A percentile compares a stretch with the other conserved stretches of the same genome.
Evolutionary conservation across 2,888 invertebrate species (phyloP).

Genomic region (Chloroclystis v-ata): DNA sequence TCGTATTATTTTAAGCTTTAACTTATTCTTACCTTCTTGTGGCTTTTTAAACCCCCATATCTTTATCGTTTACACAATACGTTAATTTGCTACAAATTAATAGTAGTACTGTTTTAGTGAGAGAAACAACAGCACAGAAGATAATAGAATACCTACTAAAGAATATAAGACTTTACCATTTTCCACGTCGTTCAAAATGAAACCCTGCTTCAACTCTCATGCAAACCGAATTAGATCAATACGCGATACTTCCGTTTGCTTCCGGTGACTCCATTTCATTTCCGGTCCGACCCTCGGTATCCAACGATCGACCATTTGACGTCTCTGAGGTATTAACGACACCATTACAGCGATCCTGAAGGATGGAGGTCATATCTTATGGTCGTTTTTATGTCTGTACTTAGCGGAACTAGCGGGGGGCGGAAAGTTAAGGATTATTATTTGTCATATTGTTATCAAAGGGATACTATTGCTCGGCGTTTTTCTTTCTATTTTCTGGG

Average conservation of each 20-base stretch:
- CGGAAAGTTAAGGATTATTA: not conserved
- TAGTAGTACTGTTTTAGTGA: too few species aligned
- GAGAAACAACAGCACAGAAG: too few species aligned
- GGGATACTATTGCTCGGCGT: too few species aligned
- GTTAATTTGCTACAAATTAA: too few species aligned
- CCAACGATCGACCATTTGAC: conserved; percentile 17
- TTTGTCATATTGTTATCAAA: too few species aligned
- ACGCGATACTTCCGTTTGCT: conserved; percentile 32
- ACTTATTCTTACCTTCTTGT: too few species aligned
- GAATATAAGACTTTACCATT: too few species aligned
- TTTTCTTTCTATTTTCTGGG: too few species aligned
- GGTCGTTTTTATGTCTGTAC: conserved; percentile 2
- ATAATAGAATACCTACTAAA: too few species aligned
- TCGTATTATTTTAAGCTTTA: too few species aligned
- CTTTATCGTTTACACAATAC: too few species aligned
- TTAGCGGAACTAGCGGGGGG: not conserved
- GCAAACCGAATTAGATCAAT: conserved; percentile 19
- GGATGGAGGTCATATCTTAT: conserved; percentile 6
- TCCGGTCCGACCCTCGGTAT: conserved; percentile 32
- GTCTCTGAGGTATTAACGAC: conserved; percentile 15
- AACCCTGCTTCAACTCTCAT: conserved; percentile 5
- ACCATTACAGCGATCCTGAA: conserved; percentile 12
- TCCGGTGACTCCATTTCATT: conserved; percentile 38
- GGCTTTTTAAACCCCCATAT: too few species aligned
- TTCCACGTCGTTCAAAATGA: not conserved